Conservation (phyloP, 2,113 vertebrate species). For the Herpetotheres cachinnans region DNA sequence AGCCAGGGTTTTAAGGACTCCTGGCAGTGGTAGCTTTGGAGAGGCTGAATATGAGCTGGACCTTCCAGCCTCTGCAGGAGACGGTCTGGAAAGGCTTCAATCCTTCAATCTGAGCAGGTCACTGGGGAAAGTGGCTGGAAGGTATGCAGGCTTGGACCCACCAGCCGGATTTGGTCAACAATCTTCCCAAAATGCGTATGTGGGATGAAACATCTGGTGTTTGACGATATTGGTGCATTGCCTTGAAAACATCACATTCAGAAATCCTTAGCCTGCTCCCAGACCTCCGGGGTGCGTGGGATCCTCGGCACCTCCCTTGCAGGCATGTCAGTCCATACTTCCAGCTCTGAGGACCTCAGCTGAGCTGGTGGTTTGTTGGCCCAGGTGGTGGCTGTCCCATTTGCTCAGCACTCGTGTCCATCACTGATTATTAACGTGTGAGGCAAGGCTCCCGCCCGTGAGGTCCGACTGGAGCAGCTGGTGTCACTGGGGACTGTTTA, state of each 20-base stretch:
- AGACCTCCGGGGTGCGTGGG: accelerated
- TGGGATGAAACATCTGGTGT: neutral
- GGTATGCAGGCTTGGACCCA: neutral
- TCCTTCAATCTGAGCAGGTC: neutral
- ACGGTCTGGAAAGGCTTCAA: accelerated
- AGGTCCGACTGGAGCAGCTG: neutral
- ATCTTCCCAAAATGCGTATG: neutral
- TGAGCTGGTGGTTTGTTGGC: neutral
- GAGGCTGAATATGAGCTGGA: neutral
- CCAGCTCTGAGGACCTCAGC: neutral
- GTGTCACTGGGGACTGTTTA: neutral
- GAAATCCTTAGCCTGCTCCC: neutral
- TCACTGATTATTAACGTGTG: accelerated
- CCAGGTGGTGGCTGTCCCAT: neutral
- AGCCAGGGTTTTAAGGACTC: neutral
- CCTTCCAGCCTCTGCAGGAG: neutral
- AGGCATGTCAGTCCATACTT: accelerated
- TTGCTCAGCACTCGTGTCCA: neutral
- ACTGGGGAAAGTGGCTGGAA: neutral
- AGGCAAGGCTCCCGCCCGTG: neutral
- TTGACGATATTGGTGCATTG: neutral
- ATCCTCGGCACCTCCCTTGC: neutral
- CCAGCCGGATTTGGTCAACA: neutral
- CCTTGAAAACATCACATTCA: accelerated
- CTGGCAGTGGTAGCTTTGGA: neutral